phyloP scores from a whole-genome alignment of 2,113 vertebrate species.

The Amblyopsis rosae region DNA sequence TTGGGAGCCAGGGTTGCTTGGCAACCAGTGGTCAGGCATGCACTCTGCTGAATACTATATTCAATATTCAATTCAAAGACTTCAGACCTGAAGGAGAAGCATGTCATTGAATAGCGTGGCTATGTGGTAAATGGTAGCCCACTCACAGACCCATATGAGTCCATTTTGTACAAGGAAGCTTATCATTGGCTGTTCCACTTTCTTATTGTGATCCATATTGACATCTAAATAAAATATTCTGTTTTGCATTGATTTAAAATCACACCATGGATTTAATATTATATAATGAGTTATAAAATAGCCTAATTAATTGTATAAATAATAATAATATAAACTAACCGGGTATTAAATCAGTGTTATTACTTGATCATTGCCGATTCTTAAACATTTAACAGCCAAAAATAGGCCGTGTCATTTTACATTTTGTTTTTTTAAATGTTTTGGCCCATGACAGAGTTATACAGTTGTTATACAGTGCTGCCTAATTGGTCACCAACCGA shows the following conservation, averaged over 20 bases:
- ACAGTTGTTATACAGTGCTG: constrained; percentile 1
- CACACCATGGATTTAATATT: too few species aligned
- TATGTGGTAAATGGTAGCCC: constrained; percentile 40
- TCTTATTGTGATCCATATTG: neutral
- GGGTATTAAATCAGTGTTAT: too few species aligned
- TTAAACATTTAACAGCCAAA: too few species aligned
- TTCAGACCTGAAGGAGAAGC: constrained; percentile 68
- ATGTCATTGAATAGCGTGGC: constrained; percentile 46
- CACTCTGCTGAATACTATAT: constrained; percentile 61
- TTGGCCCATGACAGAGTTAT: neutral
- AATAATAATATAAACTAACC: too few species aligned
- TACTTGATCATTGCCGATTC: too few species aligned
- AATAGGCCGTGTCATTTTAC: too few species aligned
- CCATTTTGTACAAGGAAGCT: constrained; percentile 13
- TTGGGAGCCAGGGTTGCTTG: constrained; percentile 75
- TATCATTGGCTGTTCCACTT: constrained; percentile 1
- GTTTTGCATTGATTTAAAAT: neutral
- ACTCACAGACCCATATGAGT: constrained; percentile 25
- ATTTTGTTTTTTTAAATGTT: too few species aligned
- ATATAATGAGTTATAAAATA: too few species aligned
- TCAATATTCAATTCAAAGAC: constrained; percentile 63
- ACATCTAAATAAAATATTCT: neutral
- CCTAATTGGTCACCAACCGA: constrained; percentile 31
- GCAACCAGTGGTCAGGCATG: constrained; percentile 73
- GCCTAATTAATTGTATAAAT: too few species aligned